Base-by-base conservation (phyloP, 1,140 invertebrate genomes). In the Zophobas morio region DNA sequence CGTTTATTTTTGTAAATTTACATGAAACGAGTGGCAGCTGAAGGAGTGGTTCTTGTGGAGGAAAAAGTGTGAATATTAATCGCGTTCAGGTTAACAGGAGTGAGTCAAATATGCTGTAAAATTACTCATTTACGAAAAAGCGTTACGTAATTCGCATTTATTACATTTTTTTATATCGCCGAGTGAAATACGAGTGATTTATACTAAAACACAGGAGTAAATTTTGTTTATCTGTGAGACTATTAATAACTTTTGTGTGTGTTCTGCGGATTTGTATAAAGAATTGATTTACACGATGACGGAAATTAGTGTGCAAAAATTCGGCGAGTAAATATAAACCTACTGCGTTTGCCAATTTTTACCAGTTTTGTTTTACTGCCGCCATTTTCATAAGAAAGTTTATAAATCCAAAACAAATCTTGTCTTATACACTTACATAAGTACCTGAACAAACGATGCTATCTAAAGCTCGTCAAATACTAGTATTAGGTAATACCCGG, bases 221-320 rank as follows among this genome's bases (percentile, higher is more conserved):
- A 20, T 35, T 56, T 56, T 60, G 56, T 60, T 60, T 60, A 60
- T 60, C 35, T 36, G 35, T n/a, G 35, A 60, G 36, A 35, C 56
- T 60, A 60, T 60, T 60, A 60, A 60, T 60, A 60, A 60, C 35
- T 4, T 60, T 60, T 36, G 56, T 3, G 33, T 60, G 49, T 46
- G 8, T 46, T 6, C 6, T 53, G 56, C 8, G 56, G 54, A 39
- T 60, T 54, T 60, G 56, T 60, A n/a, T 60, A 39, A 60, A 60
- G 56, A 60, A 60, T 60, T 60, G 56, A 60, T 60, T 60, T 40
- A 60, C 56, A 60, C 56, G 33, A 60, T 60, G 56, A 36, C 56
- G 35, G 56, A 60, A 60, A 60, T 60, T 60, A 37, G 35, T 60
- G 35, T 60, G 8, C 34, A 60, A 57, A 60, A 60, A 60, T 60